Evolutionary conservation across 1,140 invertebrate genomes (phyloP), one percentile per base, ranked within the genome.

Genomic region (Drosophila arawakana): DNA sequence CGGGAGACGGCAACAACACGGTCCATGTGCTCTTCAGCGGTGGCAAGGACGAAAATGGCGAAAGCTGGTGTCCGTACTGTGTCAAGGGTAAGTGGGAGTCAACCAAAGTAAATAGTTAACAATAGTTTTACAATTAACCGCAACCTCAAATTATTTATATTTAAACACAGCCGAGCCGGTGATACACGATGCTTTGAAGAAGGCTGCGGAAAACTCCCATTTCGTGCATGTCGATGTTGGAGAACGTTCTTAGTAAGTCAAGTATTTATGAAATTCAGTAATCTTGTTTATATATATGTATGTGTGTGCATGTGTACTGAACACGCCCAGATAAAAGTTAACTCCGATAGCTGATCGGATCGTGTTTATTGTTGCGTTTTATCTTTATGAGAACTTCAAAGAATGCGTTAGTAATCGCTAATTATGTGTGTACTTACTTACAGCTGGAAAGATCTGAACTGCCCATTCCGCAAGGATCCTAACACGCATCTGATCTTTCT

Each of bases 31-130:
- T 95, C 18, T 96, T 95, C 77, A 95, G 93, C 73, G 96, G 96
- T 35, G 93, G 94, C 13, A 96, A 96, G 89, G 81, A 94, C 41
- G 91, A 94, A n/a, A 93, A 93, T 77, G 96, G 95, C 6, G 77
- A 93, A 54, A 96, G 91, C 58, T 97, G 96, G 96, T 96, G 96
- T 79, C 93, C 94, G 2, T 96, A 97, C 88, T 97, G 96, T 89
- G 95, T 95, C 25, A 93, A 93, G 94, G 96, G 95, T 95, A 93
- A 80, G 75, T 37, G 44, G 10, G 41, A 46, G 60, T 58, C 63
- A 44, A 58, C 54, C 68, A 21, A 21, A 21, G 15, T 47, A 66
- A 66, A 39, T 9, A 1, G 13, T 9, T 54, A 15, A 6, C 1
- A 35, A 44, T 65, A 30, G 25, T 30, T 30, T 30, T 44, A 55